Evolutionary conservation across 2,113 vertebrate species (phyloP).

Genomic region (Crotalus helleri): DNA sequence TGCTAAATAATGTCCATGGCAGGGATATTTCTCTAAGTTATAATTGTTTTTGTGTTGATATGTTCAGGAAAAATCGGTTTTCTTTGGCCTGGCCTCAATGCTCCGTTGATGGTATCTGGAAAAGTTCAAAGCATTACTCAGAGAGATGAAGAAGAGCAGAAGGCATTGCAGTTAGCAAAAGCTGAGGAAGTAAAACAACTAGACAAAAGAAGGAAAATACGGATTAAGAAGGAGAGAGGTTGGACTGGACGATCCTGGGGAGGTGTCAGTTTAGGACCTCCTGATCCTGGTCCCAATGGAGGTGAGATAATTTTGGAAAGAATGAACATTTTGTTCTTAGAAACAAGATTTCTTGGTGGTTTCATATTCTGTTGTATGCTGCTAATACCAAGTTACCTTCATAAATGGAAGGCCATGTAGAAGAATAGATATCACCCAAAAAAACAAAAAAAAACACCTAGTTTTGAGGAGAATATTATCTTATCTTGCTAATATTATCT

Average conservation of each 20-base stretch:
- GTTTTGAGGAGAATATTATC: background rate
- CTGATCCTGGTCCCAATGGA: slow-evolving; percentile 89
- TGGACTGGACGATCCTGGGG: slow-evolving; percentile 91
- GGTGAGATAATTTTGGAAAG: slow-evolving; percentile 66
- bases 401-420: background rate
- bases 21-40: background rate
- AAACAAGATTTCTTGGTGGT: background rate
- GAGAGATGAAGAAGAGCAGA: slow-evolving; percentile 74
- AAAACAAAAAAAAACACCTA: background rate
- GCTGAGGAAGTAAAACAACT: slow-evolving; percentile 79
- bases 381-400: background rate
- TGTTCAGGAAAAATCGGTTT: slow-evolving; percentile 81
- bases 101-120: slow-evolving; percentile 74
- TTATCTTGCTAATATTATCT: background rate
- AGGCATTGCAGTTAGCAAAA: slow-evolving; percentile 72
- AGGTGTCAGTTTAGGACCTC: slow-evolving; percentile 82
- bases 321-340: background rate
- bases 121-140: slow-evolving; percentile 66
- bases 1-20: background rate
- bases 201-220: slow-evolving; percentile 80
- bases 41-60: background rate
- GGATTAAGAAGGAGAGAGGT: slow-evolving; percentile 83
- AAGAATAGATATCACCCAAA: background rate
- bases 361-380: background rate
- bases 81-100: slow-evolving; percentile 92